Conservation (phyloP, 2,888 invertebrate genomes). For the Tineola bisselliella region DNA sequence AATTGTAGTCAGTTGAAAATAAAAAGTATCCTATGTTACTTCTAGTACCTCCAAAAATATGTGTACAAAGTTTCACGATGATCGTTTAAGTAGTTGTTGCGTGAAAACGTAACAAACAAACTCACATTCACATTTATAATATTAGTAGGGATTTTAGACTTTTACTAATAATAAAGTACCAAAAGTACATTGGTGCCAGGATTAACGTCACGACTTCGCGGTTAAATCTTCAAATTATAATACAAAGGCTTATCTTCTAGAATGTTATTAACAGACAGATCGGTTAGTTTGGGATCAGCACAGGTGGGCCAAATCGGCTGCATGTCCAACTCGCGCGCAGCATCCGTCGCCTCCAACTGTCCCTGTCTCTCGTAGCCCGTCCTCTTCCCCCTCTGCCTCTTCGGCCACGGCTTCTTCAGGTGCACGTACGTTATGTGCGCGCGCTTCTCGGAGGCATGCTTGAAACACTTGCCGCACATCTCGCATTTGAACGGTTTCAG, state of each 20-base stretch:
- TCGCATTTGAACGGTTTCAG: conserved; percentile 50
- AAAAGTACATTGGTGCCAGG: too few relatives aligned
- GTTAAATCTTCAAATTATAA: conserved; percentile 39
- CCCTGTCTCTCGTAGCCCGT: not conserved
- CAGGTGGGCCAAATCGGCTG: conserved; percentile 22
- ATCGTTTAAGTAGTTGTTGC: too few relatives aligned
- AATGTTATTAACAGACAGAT: conserved; percentile 32
- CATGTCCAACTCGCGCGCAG: conserved; percentile 5
- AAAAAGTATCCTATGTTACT: too few relatives aligned
- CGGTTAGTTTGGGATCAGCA: conserved; percentile 37
- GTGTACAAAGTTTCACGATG: too few relatives aligned
- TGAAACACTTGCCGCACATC: conserved; percentile 54
- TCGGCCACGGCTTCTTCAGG: conserved; percentile 59
- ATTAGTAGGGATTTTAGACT: too few relatives aligned
- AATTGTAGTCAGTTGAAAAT: too few relatives aligned
- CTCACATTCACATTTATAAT: too few relatives aligned
- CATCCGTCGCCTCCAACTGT: not conserved
- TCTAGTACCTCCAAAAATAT: too few relatives aligned
- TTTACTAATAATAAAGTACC: too few relatives aligned
- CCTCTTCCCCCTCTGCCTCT: conserved; percentile 39
- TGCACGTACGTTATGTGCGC: conserved; percentile 54
- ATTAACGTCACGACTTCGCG: too few relatives aligned
- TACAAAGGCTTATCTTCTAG: conserved; percentile 39
- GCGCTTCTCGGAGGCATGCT: conserved; percentile 49
- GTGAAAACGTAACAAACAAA: too few relatives aligned